Evolutionary conservation across 2,888 invertebrate species (phyloP).

Genomic region (Pseudococcus longispinus): DNA sequence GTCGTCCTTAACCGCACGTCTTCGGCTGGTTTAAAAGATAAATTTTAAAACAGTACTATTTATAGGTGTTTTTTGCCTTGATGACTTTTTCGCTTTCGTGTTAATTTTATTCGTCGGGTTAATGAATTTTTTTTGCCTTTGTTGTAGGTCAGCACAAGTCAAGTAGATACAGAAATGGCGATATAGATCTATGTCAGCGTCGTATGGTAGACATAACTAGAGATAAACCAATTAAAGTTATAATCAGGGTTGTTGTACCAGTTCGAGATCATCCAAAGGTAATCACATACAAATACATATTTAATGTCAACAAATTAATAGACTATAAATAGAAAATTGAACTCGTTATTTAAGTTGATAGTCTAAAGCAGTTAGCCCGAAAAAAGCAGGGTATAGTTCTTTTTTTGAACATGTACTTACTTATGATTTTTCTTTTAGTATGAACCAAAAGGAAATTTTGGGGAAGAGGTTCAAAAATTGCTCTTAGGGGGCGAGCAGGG

Average conservation of each 20-base stretch:
- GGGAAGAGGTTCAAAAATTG: no score
- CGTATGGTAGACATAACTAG: conserved; percentile 82
- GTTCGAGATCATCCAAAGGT: conserved; percentile 84
- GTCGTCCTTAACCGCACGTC: not conserved
- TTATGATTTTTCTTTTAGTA: no score
- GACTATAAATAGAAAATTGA: not conserved
- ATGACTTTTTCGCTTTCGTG: not conserved
- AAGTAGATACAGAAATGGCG: conserved; percentile 37
- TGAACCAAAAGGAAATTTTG: no score
- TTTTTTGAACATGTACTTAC: no score
- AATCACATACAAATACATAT: conserved; percentile 32
- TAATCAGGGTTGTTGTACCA: conserved; percentile 84
- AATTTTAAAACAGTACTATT: not conserved
- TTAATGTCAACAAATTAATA: not conserved
- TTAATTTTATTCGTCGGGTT: not conserved
- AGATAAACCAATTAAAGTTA: conserved; percentile 86
- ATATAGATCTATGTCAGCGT: conserved; percentile 45
- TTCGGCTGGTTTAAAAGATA: not conserved
- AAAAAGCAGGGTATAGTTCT: no score
- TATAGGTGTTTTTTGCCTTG: not conserved
- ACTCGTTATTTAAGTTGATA: no score
- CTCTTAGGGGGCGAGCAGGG: no score
- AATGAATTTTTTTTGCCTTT: not conserved
- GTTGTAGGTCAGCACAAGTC: conserved; percentile 48
- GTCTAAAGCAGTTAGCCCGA: no score